Conservation (phyloP, 1,140 invertebrate genomes). For the Drosophila mauritiana region DNA sequence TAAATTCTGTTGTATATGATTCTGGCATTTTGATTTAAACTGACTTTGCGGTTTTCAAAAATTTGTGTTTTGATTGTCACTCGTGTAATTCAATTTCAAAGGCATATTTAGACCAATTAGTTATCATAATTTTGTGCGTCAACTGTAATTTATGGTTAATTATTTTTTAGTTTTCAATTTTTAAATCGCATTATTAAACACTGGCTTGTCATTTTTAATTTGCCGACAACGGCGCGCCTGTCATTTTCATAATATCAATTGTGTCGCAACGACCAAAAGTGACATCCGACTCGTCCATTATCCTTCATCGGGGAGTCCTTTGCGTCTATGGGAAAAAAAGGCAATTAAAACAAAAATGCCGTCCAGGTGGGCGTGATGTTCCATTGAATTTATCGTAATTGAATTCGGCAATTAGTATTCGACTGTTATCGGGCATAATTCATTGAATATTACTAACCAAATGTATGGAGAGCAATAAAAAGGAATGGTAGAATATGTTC, state of each 20-base stretch:
- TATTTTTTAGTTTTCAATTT: too few species aligned
- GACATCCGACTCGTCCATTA: neutral
- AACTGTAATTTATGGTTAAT: neutral
- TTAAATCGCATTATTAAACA: neutral
- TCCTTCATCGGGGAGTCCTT: neutral
- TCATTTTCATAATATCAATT: neutral
- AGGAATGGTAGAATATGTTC: conserved; percentile 17
- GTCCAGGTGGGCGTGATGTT: conserved; percentile 27
- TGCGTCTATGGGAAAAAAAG: conserved; percentile 3
- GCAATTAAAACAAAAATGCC: conserved; percentile 37
- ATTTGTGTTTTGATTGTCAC: neutral
- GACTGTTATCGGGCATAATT: conserved; percentile 38
- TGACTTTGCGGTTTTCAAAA: neutral
- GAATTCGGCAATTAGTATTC: conserved; percentile 56
- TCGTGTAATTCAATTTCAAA: neutral
- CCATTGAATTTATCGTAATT: conserved; percentile 40
- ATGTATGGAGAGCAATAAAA: conserved; percentile 13
- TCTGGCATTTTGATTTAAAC: too few species aligned
- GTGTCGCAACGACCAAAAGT: neutral
- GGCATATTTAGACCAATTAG: conserved; percentile 11
- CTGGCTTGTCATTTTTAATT: neutral
- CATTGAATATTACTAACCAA: conserved; percentile 47
- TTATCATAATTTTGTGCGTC: neutral
- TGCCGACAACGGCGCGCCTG: neutral
- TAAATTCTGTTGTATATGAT: neutral